Evolutionary conservation across 1,140 invertebrate genomes (phyloP), one percentile per base, ranked within the genome.

Genomic region (Drosophila truncata): DNA sequence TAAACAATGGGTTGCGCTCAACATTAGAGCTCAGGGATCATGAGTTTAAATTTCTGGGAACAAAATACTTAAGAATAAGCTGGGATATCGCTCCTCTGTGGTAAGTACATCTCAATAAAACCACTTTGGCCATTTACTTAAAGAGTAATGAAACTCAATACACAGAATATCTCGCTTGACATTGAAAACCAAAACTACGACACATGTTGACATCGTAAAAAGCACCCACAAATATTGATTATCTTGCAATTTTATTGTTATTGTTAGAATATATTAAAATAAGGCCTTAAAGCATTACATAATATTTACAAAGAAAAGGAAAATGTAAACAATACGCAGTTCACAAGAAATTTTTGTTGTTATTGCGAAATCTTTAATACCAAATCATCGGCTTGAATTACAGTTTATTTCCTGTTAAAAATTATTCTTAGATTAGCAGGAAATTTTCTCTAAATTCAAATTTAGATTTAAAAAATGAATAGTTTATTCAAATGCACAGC

Each of bases 161-260:
- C 6, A 35, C 9, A 11, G 4, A 37, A 23, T 11, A 23, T 37
- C 20, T 54, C 2, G 7, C 52, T 23, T 54, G 4, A 16, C 50
- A 16, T 35, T 54, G 50, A 35, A 54, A 23, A 16, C 4, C 31
- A 54, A 54, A 54, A 35, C 31, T 54, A 23, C 18, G 31, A 35
- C 69, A 59, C 29, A 72, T 72, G 52, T 33, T 29, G 27, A 18
- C 47, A 9, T 37, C 65, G 57, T 71, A 72, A 72, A 72, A 57
- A 72, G 50, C 50, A 33, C 4, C 7, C 10, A 16, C 49, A 4
- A 49, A 44, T 25, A 29, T 59, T 49, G 25, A 33, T 35, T 71
- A 14, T 23, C 25, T 35, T 50, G 27, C 5, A 54, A 16, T 35
- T 52, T 23, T 20, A 4, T 33, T 4, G 2, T 18, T 14, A 33